phyloP scores from a whole-genome alignment of 2,113 vertebrate genomes.

The Otolemur garnettii region DNA sequence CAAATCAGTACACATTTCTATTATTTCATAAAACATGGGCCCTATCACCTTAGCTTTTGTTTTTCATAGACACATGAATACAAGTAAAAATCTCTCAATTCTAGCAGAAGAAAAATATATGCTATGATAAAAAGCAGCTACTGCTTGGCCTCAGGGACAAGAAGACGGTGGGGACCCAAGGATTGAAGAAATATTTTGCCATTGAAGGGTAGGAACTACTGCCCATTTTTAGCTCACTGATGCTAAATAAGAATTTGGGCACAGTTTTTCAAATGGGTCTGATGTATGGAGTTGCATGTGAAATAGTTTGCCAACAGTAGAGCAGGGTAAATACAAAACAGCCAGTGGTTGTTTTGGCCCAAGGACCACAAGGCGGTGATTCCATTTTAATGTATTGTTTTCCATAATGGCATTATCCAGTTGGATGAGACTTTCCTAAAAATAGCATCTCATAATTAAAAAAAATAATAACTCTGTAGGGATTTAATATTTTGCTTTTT shows the following conservation, averaged over 20 bases:
- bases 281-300: not conserved
- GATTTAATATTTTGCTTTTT: constrained; percentile 15
- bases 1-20: not conserved
- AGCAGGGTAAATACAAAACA: not conserved
- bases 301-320: not conserved
- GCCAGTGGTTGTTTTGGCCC: not conserved
- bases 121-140: not conserved
- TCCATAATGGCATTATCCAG: not conserved
- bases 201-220: not conserved
- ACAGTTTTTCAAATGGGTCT: not conserved
- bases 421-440: not conserved
- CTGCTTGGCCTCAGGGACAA: not conserved
- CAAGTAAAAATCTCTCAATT: not conserved
- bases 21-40: not conserved
- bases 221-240: not conserved
- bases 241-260: not conserved
- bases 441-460: not conserved
- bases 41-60: not conserved
- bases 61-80: not conserved
- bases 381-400: not conserved
- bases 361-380: not conserved
- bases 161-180: not conserved
- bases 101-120: not conserved
- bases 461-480: not conserved
- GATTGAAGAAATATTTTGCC: not conserved